A percentile compares a stretch with the other conserved stretches of the same genome.
phyloP scores from a whole-genome alignment of 2,113 vertebrate genomes.

The Corythornis cristatus region DNA sequence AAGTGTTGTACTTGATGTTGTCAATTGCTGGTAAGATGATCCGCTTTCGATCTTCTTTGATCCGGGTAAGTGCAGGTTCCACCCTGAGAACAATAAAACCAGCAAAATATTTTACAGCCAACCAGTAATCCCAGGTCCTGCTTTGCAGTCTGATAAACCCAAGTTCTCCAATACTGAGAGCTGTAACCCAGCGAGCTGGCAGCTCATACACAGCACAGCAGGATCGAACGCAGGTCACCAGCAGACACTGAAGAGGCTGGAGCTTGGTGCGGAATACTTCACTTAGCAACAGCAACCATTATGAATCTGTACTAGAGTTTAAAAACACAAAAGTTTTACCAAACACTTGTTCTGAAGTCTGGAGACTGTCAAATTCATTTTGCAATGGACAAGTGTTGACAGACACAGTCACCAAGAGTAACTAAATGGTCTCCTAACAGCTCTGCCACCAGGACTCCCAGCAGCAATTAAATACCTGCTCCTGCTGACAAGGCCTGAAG shows the following conservation, averaged over 20 bases:
- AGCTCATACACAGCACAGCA: fast-evolving
- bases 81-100: constrained; percentile 77
- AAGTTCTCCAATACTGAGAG: neutral
- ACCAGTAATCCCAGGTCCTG: fast-evolving
- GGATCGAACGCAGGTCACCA: fast-evolving
- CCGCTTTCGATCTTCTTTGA: constrained; percentile 90
- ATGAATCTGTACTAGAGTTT: neutral
- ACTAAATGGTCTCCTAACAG: neutral
- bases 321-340: neutral
- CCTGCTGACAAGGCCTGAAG: neutral
- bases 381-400: neutral
- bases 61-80: constrained; percentile 88
- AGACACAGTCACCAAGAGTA: neutral
- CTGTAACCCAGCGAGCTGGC: fast-evolving
- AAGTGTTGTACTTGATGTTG: constrained; percentile 97
- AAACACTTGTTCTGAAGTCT: neutral
- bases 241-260: fast-evolving
- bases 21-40: constrained; percentile 95
- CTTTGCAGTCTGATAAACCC: neutral
- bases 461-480: neutral
- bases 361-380: neutral
- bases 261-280: neutral
- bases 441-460: neutral
- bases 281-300: neutral
- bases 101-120: neutral